These are phyloP conservation scores for Petrocephalus sullivani DNA, from an alignment of 2,797 vertebrate genomes.

Conservation along the genomic window DNA sequence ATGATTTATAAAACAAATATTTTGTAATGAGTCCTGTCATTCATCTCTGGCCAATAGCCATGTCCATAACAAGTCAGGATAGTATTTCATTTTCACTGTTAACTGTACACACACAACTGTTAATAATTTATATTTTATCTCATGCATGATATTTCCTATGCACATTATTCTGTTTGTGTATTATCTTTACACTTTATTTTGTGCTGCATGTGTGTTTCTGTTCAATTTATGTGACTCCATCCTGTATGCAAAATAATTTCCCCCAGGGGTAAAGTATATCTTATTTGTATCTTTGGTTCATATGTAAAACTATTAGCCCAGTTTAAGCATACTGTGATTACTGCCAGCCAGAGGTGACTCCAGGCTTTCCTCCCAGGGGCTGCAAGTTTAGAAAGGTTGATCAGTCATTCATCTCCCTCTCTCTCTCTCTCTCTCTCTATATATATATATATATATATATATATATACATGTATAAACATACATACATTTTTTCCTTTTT, in stretches of 20 bases:
- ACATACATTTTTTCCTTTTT: no score
- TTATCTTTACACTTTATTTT: neutral
- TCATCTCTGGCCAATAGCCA: neutral
- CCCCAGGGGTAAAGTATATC: neutral
- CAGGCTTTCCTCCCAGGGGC: neutral
- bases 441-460: no score
- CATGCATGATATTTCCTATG: neutral
- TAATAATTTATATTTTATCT: neutral
- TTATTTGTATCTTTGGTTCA: neutral
- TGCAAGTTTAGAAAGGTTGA: neutral
- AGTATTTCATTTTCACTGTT: neutral
- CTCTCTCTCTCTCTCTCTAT: no score
- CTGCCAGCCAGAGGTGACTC: neutral
- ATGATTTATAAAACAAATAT: neutral
- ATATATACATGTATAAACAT: no score
- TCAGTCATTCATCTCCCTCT: neutral
- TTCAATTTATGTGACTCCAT: neutral
- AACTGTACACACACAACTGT: neutral
- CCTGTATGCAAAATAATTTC: neutral
- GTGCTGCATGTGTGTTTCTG: neutral
- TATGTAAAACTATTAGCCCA: neutral
- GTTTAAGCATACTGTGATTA: neutral
- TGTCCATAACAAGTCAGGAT: neutral
- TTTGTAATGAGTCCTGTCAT: neutral
- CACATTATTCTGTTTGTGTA: neutral